Evolutionary conservation across 2,113 vertebrate genomes (phyloP), one percentile per base, ranked within the genome.

Genomic region (Neogobius melanostomus): DNA sequence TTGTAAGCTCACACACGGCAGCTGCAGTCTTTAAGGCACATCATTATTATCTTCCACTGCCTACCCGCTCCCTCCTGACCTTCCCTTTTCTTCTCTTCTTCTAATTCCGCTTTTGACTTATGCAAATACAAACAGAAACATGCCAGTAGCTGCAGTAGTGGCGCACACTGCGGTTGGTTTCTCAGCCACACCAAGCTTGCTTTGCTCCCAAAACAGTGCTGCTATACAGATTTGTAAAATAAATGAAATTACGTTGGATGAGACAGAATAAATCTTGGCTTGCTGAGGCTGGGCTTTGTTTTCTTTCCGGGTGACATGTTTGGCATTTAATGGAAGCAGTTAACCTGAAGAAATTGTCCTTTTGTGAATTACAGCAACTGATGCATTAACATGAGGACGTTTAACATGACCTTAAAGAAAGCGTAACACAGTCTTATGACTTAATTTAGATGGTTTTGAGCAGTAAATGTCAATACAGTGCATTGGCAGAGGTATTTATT

Each of bases 61-160:
- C 57, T 82, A 64, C 59, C 53, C 70, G 36, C 67, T 81, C 66
- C 64, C 73, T 83, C 80, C 87, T 82, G 79, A 83, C 82, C 75
- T 86, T 74, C 79, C 81, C 65, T 71, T 56, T 47, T 77, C 77
- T 66, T 79, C 43, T 74, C 28, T 66, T 63, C 65, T 71, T 12
- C 66, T 83, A 72, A 71, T 85, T 72, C 60, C 52, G 6, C 54
- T 51, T 8, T 68, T 48, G 47, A 77, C 71, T 56, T 80, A 69
- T 64, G 70, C 74, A 72, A 64, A 63, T 43, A 75, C 68, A 71
- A 74, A 76, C 50, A 74, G 50, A 56, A 49, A 76, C 59, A 17
- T 11, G 12, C 52, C 62, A 64, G 21, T 57, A 62, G 52, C 44
- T 54, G 52, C 42, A 17, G 50, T 47, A n/a, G 50, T 47, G 47